Percentiles rank a stretch among this genome's conserved stretches.
Conservation (phyloP, 2,888 invertebrate species). For the Erebia aethiops region DNA sequence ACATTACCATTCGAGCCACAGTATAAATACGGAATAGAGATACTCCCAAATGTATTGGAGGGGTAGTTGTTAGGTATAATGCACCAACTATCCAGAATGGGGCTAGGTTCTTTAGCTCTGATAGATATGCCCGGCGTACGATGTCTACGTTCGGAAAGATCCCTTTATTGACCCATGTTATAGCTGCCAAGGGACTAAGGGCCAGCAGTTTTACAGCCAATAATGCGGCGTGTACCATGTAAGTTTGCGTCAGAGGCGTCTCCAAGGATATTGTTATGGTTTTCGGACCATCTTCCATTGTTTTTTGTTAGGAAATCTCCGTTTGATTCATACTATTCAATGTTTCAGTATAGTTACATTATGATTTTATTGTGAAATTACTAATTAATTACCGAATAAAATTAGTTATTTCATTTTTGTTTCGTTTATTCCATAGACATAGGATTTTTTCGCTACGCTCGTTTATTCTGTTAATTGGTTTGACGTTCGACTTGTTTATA, state of each 20-base stretch:
- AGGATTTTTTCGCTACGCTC: no score
- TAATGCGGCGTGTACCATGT: slow-evolving; percentile 60
- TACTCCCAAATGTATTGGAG: slow-evolving; percentile 43
- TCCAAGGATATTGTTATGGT: slow-evolving; percentile 51
- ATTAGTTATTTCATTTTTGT: no score
- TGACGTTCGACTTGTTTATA: no score
- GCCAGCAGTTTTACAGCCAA: slow-evolving; percentile 56
- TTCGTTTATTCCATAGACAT: no score
- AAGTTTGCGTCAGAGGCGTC: slow-evolving; percentile 53
- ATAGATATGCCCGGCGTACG: slow-evolving; percentile 57
- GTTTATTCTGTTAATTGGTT: no score
- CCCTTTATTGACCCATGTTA: slow-evolving; percentile 59
- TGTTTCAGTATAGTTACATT: neutral
- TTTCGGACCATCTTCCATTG: slow-evolving; percentile 32
- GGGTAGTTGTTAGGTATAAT: slow-evolving; percentile 56
- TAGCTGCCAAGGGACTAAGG: slow-evolving; percentile 55
- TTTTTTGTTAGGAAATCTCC: slow-evolving; percentile 7
- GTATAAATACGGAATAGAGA: slow-evolving; percentile 54
- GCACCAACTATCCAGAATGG: slow-evolving; percentile 64
- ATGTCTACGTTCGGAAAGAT: slow-evolving; percentile 46
- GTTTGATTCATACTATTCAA: neutral
- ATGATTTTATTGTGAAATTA: neutral
- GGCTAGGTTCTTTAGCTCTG: slow-evolving; percentile 59
- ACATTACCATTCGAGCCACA: slow-evolving; percentile 47
- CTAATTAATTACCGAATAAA: no score